Evolutionary conservation across 2,797 vertebrate genomes (phyloP).

Genomic region (Atherinosoma microstoma): DNA sequence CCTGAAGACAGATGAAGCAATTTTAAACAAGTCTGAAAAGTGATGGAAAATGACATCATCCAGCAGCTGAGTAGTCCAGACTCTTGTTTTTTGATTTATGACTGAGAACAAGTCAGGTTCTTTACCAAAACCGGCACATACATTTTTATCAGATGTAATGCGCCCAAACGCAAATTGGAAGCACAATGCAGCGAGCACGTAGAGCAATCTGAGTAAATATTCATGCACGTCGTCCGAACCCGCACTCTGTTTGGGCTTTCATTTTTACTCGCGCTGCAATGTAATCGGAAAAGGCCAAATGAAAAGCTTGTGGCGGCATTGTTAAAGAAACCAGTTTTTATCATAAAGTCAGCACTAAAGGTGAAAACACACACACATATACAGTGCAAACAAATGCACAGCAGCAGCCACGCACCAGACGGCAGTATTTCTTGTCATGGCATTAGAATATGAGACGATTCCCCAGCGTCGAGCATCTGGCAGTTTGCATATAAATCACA

Average conservation of each 20-base stretch:
- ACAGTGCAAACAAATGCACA: constrained; percentile 42
- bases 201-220: constrained; percentile 39
- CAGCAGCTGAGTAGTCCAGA: constrained; percentile 40
- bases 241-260: constrained; percentile 28
- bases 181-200: constrained; percentile 32
- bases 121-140: constrained; percentile 48
- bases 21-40: constrained; percentile 73
- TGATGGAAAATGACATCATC: constrained; percentile 74
- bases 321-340: constrained; percentile 54
- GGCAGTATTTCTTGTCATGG: constrained; percentile 45
- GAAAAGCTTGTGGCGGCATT: constrained; percentile 51
- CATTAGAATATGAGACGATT: constrained; percentile 64
- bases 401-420: constrained; percentile 23
- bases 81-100: constrained; percentile 57
- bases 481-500: constrained; percentile 65
- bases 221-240: constrained; percentile 21
- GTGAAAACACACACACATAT: constrained; percentile 20
- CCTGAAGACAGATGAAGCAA: constrained; percentile 70
- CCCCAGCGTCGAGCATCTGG: constrained; percentile 44
- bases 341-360: constrained; percentile 52
- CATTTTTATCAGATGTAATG: constrained; percentile 50
- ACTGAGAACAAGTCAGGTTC: constrained; percentile 38
- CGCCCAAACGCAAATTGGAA: constrained; percentile 53
- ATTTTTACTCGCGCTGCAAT: constrained; percentile 43
- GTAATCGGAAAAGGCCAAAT: constrained; percentile 58